Evolutionary conservation across 2,797 vertebrate species (phyloP).

Genomic region (Rhabdophis nuchalis): DNA sequence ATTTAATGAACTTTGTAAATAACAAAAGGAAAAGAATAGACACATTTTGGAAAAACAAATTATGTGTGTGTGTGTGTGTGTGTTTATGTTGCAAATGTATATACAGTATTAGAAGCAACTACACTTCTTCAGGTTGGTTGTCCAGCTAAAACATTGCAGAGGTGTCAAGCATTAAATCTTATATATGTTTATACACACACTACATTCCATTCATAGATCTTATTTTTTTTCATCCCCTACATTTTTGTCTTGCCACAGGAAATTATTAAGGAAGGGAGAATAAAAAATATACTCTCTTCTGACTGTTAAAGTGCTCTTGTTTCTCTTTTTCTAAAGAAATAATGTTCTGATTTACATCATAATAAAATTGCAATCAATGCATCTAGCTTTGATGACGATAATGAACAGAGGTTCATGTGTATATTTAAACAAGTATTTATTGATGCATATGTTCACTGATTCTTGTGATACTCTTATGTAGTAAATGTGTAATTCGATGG

Average conservation of each 20-base stretch:
- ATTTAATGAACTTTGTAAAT: not conserved
- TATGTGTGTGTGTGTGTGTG: not conserved
- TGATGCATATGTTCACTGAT: not conserved
- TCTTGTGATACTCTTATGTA: not conserved
- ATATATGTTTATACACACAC: not conserved
- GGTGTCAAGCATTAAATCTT: not conserved
- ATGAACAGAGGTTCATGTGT: not conserved
- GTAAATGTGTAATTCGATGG: not conserved
- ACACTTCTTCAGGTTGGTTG: not conserved
- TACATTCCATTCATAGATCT: not conserved
- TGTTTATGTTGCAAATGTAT: not conserved
- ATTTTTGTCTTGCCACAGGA: not conserved
- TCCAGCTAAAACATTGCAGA: not conserved
- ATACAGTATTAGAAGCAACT: not conserved
- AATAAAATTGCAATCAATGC: not conserved
- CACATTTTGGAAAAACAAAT: not conserved
- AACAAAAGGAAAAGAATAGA: not conserved
- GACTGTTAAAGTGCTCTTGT: not conserved
- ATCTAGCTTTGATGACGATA: not conserved
- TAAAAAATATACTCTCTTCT: not conserved
- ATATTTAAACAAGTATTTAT: not conserved
- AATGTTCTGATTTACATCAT: not conserved
- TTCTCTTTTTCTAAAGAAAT: not conserved
- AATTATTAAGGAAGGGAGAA: not conserved
- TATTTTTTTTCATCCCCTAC: not conserved